Evolutionary conservation across 2,113 vertebrate species (phyloP).

Genomic region (Dendropsophus ebraccatus): DNA sequence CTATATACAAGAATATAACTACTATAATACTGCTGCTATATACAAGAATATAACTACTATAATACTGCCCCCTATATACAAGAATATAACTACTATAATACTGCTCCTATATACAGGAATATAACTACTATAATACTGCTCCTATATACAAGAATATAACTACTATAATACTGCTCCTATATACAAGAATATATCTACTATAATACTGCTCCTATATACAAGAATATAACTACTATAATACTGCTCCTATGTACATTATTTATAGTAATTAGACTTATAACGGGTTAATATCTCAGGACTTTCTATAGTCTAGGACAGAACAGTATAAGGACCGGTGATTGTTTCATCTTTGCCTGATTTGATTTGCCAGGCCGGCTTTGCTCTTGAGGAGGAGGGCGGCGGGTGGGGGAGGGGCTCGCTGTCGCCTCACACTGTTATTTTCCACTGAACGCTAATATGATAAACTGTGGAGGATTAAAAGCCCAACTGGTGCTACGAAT

Average conservation of each 20-base stretch:
- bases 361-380: conserved; percentile 35
- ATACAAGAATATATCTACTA: too few relatives aligned
- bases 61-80: too few relatives aligned
- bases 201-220: not conserved
- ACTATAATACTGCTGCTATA: too few relatives aligned
- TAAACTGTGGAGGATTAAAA: conserved; percentile 50
- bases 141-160: not conserved
- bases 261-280: too few relatives aligned
- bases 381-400: not conserved
- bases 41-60: too few relatives aligned
- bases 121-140: conserved; percentile 11
- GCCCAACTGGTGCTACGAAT: conserved; percentile 37
- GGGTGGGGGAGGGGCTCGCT: not conserved
- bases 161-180: not conserved
- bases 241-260: not conserved
- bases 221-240: conserved; percentile 7
- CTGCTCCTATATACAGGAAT: not conserved
- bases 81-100: conserved; percentile 10
- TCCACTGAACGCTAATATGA: conserved; percentile 50
- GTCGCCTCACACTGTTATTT: conserved; percentile 35
- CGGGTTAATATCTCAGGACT: not conserved
- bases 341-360: conserved; percentile 10
- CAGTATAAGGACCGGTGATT: not conserved
- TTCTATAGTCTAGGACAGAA: not conserved
- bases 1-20: too few relatives aligned